These are phyloP conservation scores for Amphimedon queenslandica DNA, from an alignment of 37 sponge, comb jelly and placozoan species.

Conservation along the genomic window DNA sequence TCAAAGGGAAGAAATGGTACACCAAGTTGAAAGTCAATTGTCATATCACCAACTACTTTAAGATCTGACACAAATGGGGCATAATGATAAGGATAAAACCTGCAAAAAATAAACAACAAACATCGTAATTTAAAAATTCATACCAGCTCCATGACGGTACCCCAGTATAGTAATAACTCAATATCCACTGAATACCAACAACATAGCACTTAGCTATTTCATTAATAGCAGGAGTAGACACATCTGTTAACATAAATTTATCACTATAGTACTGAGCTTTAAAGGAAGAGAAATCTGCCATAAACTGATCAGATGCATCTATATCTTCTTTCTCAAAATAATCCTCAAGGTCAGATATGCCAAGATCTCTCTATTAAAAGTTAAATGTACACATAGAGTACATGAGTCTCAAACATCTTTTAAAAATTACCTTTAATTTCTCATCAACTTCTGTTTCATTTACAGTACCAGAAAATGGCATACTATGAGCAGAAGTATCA, in stretches of 20 bases:
- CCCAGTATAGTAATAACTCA: constrained; percentile 92
- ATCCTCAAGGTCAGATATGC: constrained; percentile 31
- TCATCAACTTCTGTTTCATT: constrained; percentile 13
- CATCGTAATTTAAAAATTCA: background rate
- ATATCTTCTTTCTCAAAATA: constrained; percentile 70
- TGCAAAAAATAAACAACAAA: background rate
- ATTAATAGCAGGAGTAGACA: constrained; percentile 22
- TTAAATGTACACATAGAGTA: background rate
- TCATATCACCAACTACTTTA: constrained; percentile 35
- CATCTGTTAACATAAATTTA: constrained; percentile 54
- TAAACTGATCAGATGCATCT: constrained; percentile 38
- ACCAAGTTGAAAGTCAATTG: constrained; percentile 78
- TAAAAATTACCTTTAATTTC: constrained; percentile 24
- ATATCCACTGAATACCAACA: constrained; percentile 88
- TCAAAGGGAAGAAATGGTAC: constrained; percentile 88
- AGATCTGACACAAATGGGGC: constrained; percentile 96
- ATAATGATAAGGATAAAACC: constrained; percentile 97
- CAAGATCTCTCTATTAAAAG: constrained; percentile 50
- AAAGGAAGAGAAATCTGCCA: constrained; percentile 31
- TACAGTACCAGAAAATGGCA: background rate
- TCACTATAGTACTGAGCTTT: constrained; percentile 71
- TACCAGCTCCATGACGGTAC: constrained; percentile 98
- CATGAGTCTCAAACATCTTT: background rate
- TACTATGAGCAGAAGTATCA: no score
- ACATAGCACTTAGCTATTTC: constrained; percentile 72